phyloP scores from a whole-genome alignment of 2,888 invertebrate genomes.

The Polydrusus cervinus region DNA sequence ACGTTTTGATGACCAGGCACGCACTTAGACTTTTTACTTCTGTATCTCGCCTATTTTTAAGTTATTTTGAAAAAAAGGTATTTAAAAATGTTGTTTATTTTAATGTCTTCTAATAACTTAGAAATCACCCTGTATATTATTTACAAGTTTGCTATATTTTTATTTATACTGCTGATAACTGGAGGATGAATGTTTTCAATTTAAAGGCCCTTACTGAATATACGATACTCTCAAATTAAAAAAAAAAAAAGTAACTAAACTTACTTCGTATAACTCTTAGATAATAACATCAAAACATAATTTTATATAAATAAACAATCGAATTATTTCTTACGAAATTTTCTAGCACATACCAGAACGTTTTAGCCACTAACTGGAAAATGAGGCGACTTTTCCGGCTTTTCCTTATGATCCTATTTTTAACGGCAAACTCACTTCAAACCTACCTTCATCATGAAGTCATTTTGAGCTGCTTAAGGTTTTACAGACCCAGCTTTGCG shows the following conservation, averaged over 20 bases:
- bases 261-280: not conserved
- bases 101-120: too few relatives aligned
- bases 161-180: too few relatives aligned
- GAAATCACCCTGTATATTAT: too few relatives aligned
- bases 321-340: not conserved
- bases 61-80: too few relatives aligned
- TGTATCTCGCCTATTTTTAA: too few relatives aligned
- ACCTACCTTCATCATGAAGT: slow-evolving; percentile 15
- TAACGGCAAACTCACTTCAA: slow-evolving; percentile 21
- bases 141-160: too few relatives aligned
- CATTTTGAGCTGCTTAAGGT: slow-evolving; percentile 47
- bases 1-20: too few relatives aligned
- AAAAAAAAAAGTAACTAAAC: not conserved
- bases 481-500: slow-evolving; percentile 42
- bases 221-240: too few relatives aligned
- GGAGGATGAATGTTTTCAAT: too few relatives aligned
- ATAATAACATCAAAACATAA: not conserved
- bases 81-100: too few relatives aligned
- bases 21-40: too few relatives aligned
- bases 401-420: slow-evolving; percentile 28
- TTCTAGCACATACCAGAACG: not conserved
- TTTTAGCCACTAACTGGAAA: not conserved
- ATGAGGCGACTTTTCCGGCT: slow-evolving; percentile 29
- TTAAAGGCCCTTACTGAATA: too few relatives aligned
- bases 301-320: not conserved